Conservation (phyloP, 2,888 invertebrate species). For the Cryptocheilus praepositus region DNA sequence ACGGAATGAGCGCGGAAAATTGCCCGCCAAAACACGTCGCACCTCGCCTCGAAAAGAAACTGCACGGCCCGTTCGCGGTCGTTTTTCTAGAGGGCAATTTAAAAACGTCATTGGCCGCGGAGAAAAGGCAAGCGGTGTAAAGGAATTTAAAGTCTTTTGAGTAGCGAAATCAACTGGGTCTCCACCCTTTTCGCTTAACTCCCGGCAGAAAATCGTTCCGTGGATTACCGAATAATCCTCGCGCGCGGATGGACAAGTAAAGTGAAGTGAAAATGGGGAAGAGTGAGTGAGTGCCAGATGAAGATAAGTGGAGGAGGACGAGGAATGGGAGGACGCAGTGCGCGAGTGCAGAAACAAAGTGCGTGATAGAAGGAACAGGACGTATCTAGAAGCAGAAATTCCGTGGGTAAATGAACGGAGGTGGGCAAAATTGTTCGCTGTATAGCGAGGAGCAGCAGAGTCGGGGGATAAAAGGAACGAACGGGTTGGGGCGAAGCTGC, state of each 20-base stretch:
- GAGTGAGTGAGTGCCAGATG: neutral
- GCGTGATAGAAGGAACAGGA: conserved; percentile 1
- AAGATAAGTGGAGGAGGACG: conserved; percentile 12
- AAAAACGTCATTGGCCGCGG: no score
- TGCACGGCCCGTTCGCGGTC: no score
- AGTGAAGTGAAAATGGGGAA: neutral
- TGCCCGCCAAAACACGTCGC: no score
- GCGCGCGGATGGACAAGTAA: neutral
- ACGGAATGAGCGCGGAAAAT: no score
- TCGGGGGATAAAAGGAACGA: neutral
- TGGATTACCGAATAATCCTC: conserved; percentile 1
- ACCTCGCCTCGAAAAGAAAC: no score
- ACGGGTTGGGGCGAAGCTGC: conserved; percentile 11
- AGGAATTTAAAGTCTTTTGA: no score
- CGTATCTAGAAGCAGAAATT: no score
- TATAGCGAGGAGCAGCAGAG: conserved; percentile 11
- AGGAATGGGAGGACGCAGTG: conserved; percentile 2
- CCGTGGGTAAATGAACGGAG: conserved; percentile 4
- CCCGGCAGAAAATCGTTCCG: neutral
- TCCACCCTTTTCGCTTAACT: conserved; percentile 3
- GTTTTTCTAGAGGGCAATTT: no score
- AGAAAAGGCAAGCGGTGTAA: no score
- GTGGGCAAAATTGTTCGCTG: neutral
- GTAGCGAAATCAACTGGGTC: no score
- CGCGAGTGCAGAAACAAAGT: neutral